Evolutionary conservation across 2,888 invertebrate genomes (phyloP), one percentile per base, ranked within the genome.

Genomic region (Orthonevra nobilis): DNA sequence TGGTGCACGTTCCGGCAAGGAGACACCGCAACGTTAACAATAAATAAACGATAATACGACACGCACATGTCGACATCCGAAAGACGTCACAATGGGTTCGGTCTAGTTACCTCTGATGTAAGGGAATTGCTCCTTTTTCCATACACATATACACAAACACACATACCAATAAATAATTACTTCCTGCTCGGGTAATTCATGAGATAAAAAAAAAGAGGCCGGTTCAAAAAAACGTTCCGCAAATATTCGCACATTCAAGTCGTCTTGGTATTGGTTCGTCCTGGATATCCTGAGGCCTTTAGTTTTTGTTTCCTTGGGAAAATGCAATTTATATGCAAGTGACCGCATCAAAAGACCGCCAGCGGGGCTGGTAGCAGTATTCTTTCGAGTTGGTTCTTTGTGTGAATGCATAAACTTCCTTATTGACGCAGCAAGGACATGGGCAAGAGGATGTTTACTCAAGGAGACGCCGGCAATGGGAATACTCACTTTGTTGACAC

Each of bases 311-410:
- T 64, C 34, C 38, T 72, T 72, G 64, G 54, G 60, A 60, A 79
- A 66, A 50, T 61, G 61, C 66, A 72, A 61, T 79, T 79, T 79
- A 48, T 79, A 66, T 79, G 66, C 79, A 79, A 73, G 72, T 73
- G 54, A 73, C 73, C 66, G 32, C 66, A 61, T 68, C 60, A 79
- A 73, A 68, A 73, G 73, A 42, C 79, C 61, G 56, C 56, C 23
- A 23, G 5, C 23, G 32, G 48, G 56, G 36, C 38, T 46, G 15
- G 26, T 10, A 10, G 19, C n/a, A 17, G 32, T 52, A 60, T 50
- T 44, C 60, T 42, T 44, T 34, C 15, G 61, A 64, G 64, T 15
- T n/a, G 3, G 20, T 14, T 46, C 40, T 63, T 7, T 50, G 50
- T n/a, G n/a, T 34, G 34, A 34, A 46, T 60, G 46, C 44, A 44